Evolutionary conservation across 1,140 invertebrate species (phyloP), one percentile per base, ranked within the genome.

Genomic region (Scaptomyza graminum): DNA sequence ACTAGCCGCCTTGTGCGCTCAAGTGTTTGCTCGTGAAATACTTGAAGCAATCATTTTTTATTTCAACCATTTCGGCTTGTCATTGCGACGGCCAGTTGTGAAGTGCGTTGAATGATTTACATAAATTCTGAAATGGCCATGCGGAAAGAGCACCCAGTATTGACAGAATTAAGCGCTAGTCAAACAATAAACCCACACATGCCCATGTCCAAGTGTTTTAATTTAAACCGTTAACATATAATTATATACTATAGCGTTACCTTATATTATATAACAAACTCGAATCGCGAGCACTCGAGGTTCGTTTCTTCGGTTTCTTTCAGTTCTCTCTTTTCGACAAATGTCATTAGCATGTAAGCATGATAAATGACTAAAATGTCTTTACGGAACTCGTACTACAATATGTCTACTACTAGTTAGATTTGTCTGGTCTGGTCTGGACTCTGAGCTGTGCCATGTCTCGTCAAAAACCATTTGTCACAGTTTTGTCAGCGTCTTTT

Each of bases 281-380:
- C 66, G 25, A 56, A 13, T 57, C 46, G 41, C 7, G 8, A 44
- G 65, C 71, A 84, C 57, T 77, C 70, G 66, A 65, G 54, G 60
- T 52, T 68, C 66, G 43, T 66, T 59, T 74, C 55, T 63, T 72
- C 44, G 64, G 59, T 46, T 74, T 60, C 63, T 72, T 47, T 65
- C 64, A 18, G 59, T 69, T 55, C 54, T 61, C n/a, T n/a, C n/a
- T n/a, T n/a, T n/a, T n/a, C 74, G 67, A 74, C 83, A 81, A 67
- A 78, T 85, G 78, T 85, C 82, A 85, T 85, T 85, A 85, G 82
- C 82, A 79, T 85, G 82, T 85, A 88, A 88, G 83, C 82, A 85
- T 85, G 82, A 85, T 88, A 85, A 88, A 85, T 85, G 82, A 74
- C 75, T 61, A 69, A 75, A 79, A 81, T 70, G 63, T 54, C 60